Conservation (phyloP, 2,113 vertebrate genomes). For the Odocoileus virginianus region DNA sequence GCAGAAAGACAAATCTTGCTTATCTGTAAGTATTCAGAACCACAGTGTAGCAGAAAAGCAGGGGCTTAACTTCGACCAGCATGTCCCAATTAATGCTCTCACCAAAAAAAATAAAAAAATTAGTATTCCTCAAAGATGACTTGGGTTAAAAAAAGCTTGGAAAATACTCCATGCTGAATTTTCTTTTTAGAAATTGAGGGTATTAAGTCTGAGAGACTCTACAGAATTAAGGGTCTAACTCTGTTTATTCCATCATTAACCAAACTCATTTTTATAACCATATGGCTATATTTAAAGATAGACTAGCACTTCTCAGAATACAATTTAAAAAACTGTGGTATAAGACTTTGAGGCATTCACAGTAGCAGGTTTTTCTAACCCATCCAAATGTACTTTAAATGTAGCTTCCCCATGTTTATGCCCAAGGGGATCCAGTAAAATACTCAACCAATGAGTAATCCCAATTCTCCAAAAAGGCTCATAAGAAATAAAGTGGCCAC, state of each 20-base stretch:
- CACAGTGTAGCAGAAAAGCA: not conserved
- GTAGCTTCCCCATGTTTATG: accelerated
- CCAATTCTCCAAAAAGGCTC: not conserved
- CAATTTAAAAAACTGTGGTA: not conserved
- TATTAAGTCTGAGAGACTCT: not conserved
- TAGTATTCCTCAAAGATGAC: not conserved
- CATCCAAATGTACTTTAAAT: not conserved
- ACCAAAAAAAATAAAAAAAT: not conserved
- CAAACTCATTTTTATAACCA: not conserved
- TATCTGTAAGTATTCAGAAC: not conserved
- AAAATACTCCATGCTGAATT: not conserved
- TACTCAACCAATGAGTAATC: not conserved
- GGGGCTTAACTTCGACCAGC: not conserved
- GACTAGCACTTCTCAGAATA: not conserved
- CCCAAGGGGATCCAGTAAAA: not conserved
- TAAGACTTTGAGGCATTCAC: not conserved
- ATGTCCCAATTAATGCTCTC: not conserved
- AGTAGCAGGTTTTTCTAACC: not conserved
- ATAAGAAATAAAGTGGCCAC: not conserved
- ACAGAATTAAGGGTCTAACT: not conserved
- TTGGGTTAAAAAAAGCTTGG: not conserved
- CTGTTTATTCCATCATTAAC: not conserved
- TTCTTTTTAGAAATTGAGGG: not conserved
- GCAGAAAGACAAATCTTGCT: not conserved
- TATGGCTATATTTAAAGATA: not conserved